Evolutionary conservation across 2,113 vertebrate species (phyloP).

Genomic region (Hymenochirus boettgeri): DNA sequence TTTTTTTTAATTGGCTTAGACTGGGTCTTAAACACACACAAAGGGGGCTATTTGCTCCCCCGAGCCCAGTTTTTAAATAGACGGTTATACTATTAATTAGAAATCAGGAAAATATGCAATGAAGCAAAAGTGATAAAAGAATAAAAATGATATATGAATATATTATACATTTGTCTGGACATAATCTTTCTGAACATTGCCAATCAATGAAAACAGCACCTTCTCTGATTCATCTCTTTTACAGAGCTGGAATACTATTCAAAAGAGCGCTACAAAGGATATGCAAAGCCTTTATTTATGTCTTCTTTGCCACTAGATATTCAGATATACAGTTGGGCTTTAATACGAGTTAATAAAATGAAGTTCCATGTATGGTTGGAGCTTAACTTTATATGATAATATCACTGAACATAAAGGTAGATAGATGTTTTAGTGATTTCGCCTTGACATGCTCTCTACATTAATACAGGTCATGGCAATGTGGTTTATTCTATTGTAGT

Average conservation of each 20-base stretch:
- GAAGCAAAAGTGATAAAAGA: no score
- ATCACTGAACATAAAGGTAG: slow-evolving; percentile 20
- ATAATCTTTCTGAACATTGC: neutral
- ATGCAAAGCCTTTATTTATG: slow-evolving; percentile 10
- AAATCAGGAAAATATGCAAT: no score
- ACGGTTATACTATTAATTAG: no score
- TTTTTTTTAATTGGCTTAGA: no score
- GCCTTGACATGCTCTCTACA: neutral
- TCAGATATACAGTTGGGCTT: slow-evolving; percentile 22
- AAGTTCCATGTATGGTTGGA: slow-evolving; percentile 5
- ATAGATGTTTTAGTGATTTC: slow-evolving; percentile 7
- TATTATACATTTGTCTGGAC: neutral
- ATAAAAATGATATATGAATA: neutral
- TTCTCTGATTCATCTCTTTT: slow-evolving; percentile 3
- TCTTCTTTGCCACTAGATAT: slow-evolving; percentile 17
- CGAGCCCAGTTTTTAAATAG: no score
- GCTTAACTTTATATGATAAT: slow-evolving; percentile 30
- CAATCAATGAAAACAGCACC: neutral
- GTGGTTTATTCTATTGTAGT: neutral
- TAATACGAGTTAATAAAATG: slow-evolving; percentile 24
- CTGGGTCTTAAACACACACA: no score
- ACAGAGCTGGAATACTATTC: neutral
- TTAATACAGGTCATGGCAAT: neutral
- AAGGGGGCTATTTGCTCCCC: no score
- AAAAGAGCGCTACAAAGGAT: neutral